Conservation (phyloP, 2,113 vertebrate genomes). For the Aix galericulata region DNA sequence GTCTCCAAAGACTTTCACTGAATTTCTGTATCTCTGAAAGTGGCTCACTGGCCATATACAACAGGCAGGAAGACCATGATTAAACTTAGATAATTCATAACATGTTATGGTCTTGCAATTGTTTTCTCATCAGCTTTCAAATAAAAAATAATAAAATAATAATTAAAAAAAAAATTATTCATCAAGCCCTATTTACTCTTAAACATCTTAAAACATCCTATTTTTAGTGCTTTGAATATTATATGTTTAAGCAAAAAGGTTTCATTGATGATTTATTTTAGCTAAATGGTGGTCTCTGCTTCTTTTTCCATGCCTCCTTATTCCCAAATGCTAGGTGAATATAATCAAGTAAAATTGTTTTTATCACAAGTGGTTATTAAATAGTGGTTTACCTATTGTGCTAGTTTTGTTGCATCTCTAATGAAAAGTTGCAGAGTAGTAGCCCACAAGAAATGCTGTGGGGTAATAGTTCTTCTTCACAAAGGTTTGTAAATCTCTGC, state of each 20-base stretch:
- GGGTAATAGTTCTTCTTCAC: neutral
- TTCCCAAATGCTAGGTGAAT: neutral
- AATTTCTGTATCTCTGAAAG: neutral
- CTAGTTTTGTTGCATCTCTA: neutral
- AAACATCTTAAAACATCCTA: neutral
- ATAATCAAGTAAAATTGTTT: neutral
- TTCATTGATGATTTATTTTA: neutral
- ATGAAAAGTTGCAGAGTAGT: neutral
- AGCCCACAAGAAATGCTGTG: neutral
- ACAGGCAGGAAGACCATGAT: neutral
- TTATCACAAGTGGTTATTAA: neutral
- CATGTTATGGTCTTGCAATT: neutral
- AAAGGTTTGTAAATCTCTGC: neutral
- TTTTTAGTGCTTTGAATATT: neutral
- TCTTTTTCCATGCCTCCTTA: neutral
- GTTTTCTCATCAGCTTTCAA: neutral
- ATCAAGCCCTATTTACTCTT: neutral
- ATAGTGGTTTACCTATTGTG: neutral
- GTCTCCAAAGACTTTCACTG: neutral
- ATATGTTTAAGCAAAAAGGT: neutral
- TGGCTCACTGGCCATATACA: neutral
- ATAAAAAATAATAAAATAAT: neutral
- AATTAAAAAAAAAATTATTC: neutral
- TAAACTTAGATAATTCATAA: neutral
- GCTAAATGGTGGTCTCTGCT: neutral